phyloP scores from a whole-genome alignment of 2,888 invertebrate species.

The Papilio protenor region DNA sequence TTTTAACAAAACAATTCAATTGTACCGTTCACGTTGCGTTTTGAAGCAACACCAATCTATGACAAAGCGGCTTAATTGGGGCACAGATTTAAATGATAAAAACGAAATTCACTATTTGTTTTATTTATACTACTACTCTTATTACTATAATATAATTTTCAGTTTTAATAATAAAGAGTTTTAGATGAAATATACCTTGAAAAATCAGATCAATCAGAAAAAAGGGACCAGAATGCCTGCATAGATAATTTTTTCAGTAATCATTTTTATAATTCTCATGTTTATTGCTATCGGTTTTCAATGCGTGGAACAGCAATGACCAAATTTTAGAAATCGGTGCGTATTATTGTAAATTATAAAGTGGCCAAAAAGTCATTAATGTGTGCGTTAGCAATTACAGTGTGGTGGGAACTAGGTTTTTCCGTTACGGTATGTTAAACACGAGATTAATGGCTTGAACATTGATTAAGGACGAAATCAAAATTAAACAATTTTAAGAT shows the following conservation, averaged over 20 bases:
- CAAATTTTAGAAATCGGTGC: conserved; percentile 8
- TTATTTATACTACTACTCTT: no score
- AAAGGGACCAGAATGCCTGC: neutral
- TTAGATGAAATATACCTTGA: no score
- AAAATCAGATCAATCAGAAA: no score
- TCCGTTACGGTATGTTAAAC: conserved; percentile 18
- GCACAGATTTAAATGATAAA: neutral
- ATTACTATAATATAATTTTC: no score
- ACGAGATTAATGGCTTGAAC: neutral
- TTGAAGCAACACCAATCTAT: neutral
- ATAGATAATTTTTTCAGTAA: neutral
- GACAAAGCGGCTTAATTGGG: neutral
- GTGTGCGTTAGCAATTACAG: conserved; percentile 14
- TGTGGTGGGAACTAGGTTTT: conserved; percentile 18
- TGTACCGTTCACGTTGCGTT: neutral
- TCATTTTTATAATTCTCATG: neutral
- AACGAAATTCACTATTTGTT: neutral
- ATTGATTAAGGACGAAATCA: conserved; percentile 5
- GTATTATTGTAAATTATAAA: conserved; percentile 10
- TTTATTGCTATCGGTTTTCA: neutral
- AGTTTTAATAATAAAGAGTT: no score
- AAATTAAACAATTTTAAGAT: neutral
- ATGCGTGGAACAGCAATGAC: neutral
- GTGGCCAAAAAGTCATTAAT: conserved; percentile 3
- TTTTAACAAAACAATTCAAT: conserved; percentile 16